Evolutionary conservation across 37 sponge, comb jelly and placozoan species (phyloP), one percentile per base, ranked within the genome.

Genomic region (Chondrilla cf. caribensis): DNA sequence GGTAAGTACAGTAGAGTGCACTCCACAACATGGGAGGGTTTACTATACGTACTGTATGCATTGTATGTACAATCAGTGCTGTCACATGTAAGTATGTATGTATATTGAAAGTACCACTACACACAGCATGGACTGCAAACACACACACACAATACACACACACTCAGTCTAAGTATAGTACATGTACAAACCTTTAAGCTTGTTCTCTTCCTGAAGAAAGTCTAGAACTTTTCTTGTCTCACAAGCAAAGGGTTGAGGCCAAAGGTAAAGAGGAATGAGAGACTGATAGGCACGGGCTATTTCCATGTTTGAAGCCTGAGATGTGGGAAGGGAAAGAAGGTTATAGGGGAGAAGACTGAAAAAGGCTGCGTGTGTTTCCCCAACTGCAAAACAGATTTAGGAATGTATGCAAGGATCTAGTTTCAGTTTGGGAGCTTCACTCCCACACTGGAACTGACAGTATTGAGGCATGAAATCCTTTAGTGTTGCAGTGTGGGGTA

Each of bases 181-280:
- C n/a, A n/a, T n/a, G n/a, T n/a, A n/a, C n/a, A n/a, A n/a, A 84
- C 85, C 93, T 57, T 60, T 81, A 2, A 81, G 66, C 25, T 59
- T 77, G 18, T 37, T 88, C 79, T 96, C 97, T 38, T 38, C 51
- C 51, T 84, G 82, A 39, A 93, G 44, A 51, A 90, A 84, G 76
- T 93, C 87, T 78, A 96, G 76, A 0, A 89, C 81, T 0, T 82
- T 47, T 58, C 80, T 70, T 14, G 88, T 83, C 28, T 36, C 82
- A 68, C 90, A 89, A 28, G 91, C 88, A 79, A 92, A 85, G 38
- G 97, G 70, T 18, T 79, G 43, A 0, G 97, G 97, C 93, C 93
- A 96, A 65, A 89, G 79, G 86, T 96, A 96, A 86, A 93, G 90
- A 35, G 93, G 91, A 87, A 82, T 88, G 33, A 96, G 60, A 11